Conservation (phyloP, 1,140 invertebrate genomes). For the Drosophila ogumai region DNA sequence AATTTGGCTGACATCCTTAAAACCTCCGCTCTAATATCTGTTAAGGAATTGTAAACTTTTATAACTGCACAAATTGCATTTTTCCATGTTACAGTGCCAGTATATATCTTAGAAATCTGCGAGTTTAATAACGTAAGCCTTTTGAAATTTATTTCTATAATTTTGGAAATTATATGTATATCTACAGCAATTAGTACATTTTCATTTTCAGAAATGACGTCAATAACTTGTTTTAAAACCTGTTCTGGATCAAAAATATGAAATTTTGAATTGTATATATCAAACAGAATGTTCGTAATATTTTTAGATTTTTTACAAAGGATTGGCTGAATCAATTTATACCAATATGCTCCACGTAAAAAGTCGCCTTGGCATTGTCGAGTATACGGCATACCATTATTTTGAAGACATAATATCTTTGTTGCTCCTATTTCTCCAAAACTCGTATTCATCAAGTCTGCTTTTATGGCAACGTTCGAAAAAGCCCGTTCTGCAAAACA, state of each 20-base stretch:
- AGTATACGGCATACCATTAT: slow-evolving; percentile 58
- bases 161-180: slow-evolving; percentile 86
- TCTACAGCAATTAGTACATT: slow-evolving; percentile 85
- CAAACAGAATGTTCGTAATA: slow-evolving; percentile 52
- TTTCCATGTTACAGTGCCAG: slow-evolving; percentile 13
- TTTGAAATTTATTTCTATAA: slow-evolving; percentile 48
- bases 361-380: slow-evolving; percentile 69
- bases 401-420: slow-evolving; percentile 64
- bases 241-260: slow-evolving; percentile 30
- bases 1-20: slow-evolving; percentile 85
- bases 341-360: slow-evolving; percentile 71
- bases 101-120: background rate
- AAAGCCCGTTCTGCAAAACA: slow-evolving; percentile 64
- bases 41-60: slow-evolving; percentile 85
- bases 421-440: slow-evolving; percentile 47
- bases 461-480: slow-evolving; percentile 1
- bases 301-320: slow-evolving; percentile 13
- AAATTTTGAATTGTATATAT: slow-evolving; percentile 33
- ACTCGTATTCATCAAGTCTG: slow-evolving; percentile 60
- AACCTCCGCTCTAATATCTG: slow-evolving; percentile 84
- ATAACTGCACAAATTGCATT: slow-evolving; percentile 84
- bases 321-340: slow-evolving; percentile 2
- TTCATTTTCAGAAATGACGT: slow-evolving; percentile 51
- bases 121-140: background rate
- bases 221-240: slow-evolving; percentile 36